phyloP scores from a whole-genome alignment of 1,140 invertebrate species.

The Elymnias hypermnestra region DNA sequence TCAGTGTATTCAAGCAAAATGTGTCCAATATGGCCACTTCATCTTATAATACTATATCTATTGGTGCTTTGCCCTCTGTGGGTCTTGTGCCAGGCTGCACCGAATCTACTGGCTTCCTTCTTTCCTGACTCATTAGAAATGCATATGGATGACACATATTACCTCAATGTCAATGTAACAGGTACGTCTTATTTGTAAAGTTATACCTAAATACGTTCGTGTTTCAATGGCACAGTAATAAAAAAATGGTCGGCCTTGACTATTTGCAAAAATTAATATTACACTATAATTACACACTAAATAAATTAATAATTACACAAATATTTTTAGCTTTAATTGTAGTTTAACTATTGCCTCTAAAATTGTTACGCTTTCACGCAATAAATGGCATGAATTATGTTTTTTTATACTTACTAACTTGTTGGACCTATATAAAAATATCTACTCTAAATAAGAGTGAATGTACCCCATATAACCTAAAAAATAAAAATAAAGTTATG shows the following conservation, averaged over 20 bases:
- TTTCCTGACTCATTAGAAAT: slow-evolving; percentile 30
- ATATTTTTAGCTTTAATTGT: too few relatives aligned
- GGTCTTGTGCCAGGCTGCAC: slow-evolving; percentile 71
- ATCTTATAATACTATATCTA: slow-evolving; percentile 77
- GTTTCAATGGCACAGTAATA: background rate
- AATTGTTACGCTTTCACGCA: too few relatives aligned
- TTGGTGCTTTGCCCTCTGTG: slow-evolving; percentile 74
- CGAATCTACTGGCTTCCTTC: slow-evolving; percentile 49
- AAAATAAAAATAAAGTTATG: too few relatives aligned
- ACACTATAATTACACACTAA: too few relatives aligned
- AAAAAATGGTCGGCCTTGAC: too few relatives aligned
- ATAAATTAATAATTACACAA: too few relatives aligned
- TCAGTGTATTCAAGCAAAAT: slow-evolving; percentile 43
- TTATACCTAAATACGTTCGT: background rate
- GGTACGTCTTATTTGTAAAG: slow-evolving; percentile 28
- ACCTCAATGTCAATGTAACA: slow-evolving; percentile 41
- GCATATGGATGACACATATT: slow-evolving; percentile 48
- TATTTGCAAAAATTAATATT: slow-evolving; percentile 1
- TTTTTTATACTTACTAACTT: too few relatives aligned
- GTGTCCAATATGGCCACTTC: slow-evolving; percentile 80
- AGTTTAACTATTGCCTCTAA: too few relatives aligned
- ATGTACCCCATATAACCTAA: too few relatives aligned
- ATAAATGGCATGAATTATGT: too few relatives aligned
- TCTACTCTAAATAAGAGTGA: too few relatives aligned
- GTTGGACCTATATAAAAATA: too few relatives aligned